These are phyloP conservation scores for Drosophila orena DNA, from an alignment of 1,140 invertebrate genomes.

Conservation along the genomic window DNA sequence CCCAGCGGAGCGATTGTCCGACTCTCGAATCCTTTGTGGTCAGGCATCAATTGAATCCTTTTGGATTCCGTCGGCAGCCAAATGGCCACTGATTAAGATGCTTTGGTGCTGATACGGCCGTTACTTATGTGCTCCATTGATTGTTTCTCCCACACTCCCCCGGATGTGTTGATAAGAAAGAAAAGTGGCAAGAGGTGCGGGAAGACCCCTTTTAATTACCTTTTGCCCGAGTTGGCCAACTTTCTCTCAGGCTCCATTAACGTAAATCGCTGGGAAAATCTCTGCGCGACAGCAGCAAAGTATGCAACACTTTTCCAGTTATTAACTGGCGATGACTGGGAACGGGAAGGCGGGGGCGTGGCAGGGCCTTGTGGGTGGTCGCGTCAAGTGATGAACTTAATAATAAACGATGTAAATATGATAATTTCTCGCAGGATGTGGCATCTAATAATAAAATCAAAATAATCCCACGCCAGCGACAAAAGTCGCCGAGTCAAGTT, in stretches of 20 bases:
- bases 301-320: conserved; percentile 74
- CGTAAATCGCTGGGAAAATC: conserved; percentile 61
- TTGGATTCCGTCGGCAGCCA: conserved; percentile 31
- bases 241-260: conserved; percentile 52
- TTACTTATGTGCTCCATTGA: conserved; percentile 78
- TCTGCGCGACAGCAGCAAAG: conserved; percentile 52
- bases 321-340: conserved; percentile 38
- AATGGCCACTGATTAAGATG: conserved; percentile 80
- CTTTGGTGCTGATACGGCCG: conserved; percentile 46
- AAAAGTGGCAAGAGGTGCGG: conserved; percentile 29
- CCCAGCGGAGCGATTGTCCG: conserved; percentile 60
- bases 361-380: conserved; percentile 24
- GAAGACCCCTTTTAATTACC: conserved; percentile 46
- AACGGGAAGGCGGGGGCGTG: not conserved
- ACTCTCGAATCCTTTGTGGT: conserved; percentile 64
- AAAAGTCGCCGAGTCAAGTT: conserved; percentile 55
- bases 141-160: conserved; percentile 49
- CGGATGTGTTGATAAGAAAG: conserved; percentile 19
- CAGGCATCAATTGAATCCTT: conserved; percentile 78
- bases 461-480: conserved; percentile 73
- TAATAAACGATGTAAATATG: conserved; percentile 85
- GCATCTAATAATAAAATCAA: conserved; percentile 85
- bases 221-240: conserved; percentile 26
- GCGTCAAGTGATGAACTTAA: conserved; percentile 84
- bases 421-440: conserved; percentile 85